Evolutionary conservation across 2,888 invertebrate genomes (phyloP).

Genomic region (Aspidiotus destructor): DNA sequence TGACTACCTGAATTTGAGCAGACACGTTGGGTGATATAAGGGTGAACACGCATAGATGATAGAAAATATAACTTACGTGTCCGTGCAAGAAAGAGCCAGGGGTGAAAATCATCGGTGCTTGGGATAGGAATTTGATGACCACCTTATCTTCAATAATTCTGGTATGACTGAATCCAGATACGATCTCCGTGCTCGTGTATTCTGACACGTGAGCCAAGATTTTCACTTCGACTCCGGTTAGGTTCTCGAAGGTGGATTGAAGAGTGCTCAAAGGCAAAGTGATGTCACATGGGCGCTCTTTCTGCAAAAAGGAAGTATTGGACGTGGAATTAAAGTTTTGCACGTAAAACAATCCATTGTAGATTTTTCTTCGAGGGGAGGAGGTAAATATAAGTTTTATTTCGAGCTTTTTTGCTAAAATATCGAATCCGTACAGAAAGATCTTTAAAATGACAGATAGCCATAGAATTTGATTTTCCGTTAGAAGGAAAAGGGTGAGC

Average conservation of each 20-base stretch:
- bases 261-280: constrained; percentile 35
- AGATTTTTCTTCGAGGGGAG: too few relatives aligned
- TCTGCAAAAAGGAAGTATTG: constrained; percentile 29
- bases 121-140: constrained; percentile 45
- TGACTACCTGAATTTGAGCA: constrained; percentile 38
- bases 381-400: too few relatives aligned
- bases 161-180: constrained; percentile 44
- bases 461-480: too few relatives aligned
- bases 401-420: too few relatives aligned
- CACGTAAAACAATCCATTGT: too few relatives aligned
- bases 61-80: constrained; percentile 42
- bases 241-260: constrained; percentile 22
- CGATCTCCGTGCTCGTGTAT: constrained; percentile 41
- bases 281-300: constrained; percentile 34
- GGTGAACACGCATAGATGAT: constrained; percentile 2
- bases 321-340: too few relatives aligned
- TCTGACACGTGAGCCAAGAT: constrained; percentile 43
- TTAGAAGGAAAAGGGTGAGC: too few relatives aligned
- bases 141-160: constrained; percentile 44
- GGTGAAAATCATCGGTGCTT: constrained; percentile 46
- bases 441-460: too few relatives aligned
- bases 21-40: neutral
- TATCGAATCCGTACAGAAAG: too few relatives aligned
- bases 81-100: constrained; percentile 47
- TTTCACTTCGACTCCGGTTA: constrained; percentile 40